Base-by-base conservation (phyloP, 35 echinoderm and acorn worm genomes). In the Lytechinus variegatus region DNA sequence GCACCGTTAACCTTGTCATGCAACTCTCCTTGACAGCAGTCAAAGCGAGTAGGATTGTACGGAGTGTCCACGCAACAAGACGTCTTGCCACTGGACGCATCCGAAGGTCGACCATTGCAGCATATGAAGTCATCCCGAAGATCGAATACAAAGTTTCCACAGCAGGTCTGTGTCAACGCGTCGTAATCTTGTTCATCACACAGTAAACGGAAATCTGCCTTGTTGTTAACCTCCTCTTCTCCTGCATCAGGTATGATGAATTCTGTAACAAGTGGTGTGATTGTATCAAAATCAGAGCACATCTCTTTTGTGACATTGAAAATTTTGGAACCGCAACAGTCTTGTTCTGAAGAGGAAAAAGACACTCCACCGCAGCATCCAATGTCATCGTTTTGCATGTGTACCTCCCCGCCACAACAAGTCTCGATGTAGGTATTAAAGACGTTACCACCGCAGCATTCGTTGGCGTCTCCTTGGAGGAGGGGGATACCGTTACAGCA, bases 1-100 rank as follows among this genome's bases (percentile, higher is more conserved):
- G 92, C 92, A 11, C 54, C 92, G 21, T 93, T 54, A 57, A 93
- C 54, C 53, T 93, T 93, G 92, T 93, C 10, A 54, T 93, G 92
- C 16, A 57, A 16, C 27, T 55, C 92, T 27, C 92, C 92, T 55
- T 93, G 53, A 57, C 92, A 93, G 55, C 92, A 93, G 16, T 93
- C 92, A 27, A 28, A 93, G 54, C 53, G 28, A 28, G n/a, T 57
- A 28, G 92, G 92, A 57, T 93, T 93, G 92, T 93, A 93, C 9
- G 92, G 53, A 54, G 53, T 54, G 55, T 55, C 53, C 11, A 19
- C 92, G n/a, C 92, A 93, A 27, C 92, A 93, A 33, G 28, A 33
- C 12, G 92, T 93, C 55, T 93, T 93, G 27, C 92, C 92, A 4
- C 11, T 93, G 29, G 92, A 55, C 10, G 92, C 52, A 16, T 55